Evolutionary conservation across 2,888 invertebrate species (phyloP), one percentile per base, ranked within the genome.

Genomic region (Hemaris fuciformis): DNA sequence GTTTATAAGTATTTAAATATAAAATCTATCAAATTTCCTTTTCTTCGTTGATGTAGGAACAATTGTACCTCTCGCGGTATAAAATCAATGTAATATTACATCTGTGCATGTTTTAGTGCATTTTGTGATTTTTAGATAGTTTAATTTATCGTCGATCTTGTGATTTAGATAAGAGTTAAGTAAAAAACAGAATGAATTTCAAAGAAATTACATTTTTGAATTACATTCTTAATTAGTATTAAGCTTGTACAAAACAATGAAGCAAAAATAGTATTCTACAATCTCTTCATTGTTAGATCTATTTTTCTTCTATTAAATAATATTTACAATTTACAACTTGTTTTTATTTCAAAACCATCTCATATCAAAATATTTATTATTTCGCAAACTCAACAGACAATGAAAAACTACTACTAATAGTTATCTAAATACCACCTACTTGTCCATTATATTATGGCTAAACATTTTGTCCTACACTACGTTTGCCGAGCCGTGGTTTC

Each of bases 81-180:
- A 84, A 89, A 91, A 88, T 85, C 80, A 80, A 85, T 84, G 75
- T 85, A 86, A 85, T 85, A 86, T 85, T 88, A 87, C 87, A 89
- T 88, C 83, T 89, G 88, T 92, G 92, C 92, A 92, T 92, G 92
- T 92, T 92, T 92, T 92, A 92, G 91, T 92, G 92, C 92, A 92
- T 92, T 92, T 92, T 92, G 92, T 92, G 91, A 92, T 92, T 91
- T 80, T 87, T 91, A 92, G 89, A 82, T 92, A 92, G 91, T 88
- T 87, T 92, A 92, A 92, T 91, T 89, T 91, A 91, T 89, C 84
- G 87, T 90, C 86, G 84, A 91, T 88, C 90, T 91, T 92, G 92
- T 92, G 92, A 92, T 92, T 91, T 92, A 91, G 88, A 79, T 89
- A 88, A 87, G 80, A 78, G 77, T 80, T 84, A 84, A 80, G 68